Evolutionary conservation across 2,113 vertebrate species (phyloP).

Genomic region (Rhinolophus ferrumequinum): DNA sequence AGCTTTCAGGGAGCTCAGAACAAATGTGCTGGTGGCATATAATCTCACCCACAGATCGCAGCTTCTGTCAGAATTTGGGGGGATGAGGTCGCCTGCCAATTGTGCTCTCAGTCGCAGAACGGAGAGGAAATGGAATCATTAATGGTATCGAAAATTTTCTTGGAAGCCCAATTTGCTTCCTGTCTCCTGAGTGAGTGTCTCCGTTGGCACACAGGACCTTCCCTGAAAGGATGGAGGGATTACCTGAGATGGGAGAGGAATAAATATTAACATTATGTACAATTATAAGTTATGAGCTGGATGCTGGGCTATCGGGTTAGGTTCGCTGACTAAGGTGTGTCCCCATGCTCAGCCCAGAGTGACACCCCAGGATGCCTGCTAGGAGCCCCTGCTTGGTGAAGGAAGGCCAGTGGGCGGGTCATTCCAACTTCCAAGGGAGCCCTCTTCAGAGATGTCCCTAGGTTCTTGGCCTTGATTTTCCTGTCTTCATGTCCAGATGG

Average conservation of each 20-base stretch:
- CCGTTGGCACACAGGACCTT: not conserved
- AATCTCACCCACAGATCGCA: not conserved
- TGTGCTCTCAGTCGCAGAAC: not conserved
- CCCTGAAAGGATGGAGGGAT: not conserved
- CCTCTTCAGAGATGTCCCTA: not conserved
- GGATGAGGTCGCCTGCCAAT: not conserved
- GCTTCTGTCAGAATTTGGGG: not conserved
- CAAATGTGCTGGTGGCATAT: constrained; percentile 25
- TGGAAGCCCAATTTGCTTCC: not conserved
- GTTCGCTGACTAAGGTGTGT: no score
- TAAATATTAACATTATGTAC: not conserved
- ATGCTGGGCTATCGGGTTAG: no score
- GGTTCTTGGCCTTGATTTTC: not conserved
- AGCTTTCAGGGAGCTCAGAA: constrained; percentile 51
- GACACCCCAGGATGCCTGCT: accelerated
- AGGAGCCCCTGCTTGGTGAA: not conserved
- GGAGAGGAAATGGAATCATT: not conserved
- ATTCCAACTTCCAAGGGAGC: not conserved
- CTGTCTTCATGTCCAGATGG: not conserved
- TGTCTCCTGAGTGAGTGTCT: not conserved
- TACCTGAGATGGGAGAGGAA: not conserved
- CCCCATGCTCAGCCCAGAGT: accelerated
- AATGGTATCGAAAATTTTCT: not conserved
- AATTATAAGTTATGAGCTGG: no score
- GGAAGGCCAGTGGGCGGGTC: not conserved